Conservation (phyloP, 2,797 vertebrate species). For the Betta splendens region DNA sequence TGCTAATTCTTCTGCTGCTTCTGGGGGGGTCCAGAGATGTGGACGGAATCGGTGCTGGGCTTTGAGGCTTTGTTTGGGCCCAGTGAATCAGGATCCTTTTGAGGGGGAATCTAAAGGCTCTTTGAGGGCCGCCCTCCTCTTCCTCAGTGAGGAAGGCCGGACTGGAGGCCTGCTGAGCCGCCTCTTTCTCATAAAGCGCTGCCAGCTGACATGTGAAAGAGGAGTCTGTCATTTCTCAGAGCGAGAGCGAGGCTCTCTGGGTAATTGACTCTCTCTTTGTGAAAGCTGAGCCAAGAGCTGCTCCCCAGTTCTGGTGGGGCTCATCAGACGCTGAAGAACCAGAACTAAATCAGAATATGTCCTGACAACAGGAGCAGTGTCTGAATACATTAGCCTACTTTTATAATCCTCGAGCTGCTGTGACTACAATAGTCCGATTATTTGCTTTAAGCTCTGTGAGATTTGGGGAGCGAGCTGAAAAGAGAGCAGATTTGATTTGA, state of each 20-base stretch:
- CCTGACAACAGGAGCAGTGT: not conserved
- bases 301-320: conserved; percentile 4
- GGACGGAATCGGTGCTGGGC: conserved; percentile 72
- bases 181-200: conserved; percentile 74
- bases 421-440: conserved; percentile 58
- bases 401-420: conserved; percentile 49
- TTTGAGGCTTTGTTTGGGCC: conserved; percentile 77
- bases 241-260: conserved; percentile 60
- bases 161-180: conserved; percentile 71
- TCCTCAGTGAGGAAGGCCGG: conserved; percentile 61
- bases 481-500: conserved; percentile 31
- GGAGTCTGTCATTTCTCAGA: conserved; percentile 64
- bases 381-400: conserved; percentile 73
- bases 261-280: conserved; percentile 55
- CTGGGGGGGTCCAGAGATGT: conserved; percentile 59
- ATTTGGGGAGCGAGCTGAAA: conserved; percentile 8
- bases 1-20: conserved; percentile 79
- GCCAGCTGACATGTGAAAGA: conserved; percentile 76
- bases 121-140: conserved; percentile 61
- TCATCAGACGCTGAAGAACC: not conserved
- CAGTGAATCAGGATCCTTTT: conserved; percentile 82
- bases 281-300: conserved; percentile 4
- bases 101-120: conserved; percentile 68
- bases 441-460: conserved; percentile 25
- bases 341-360: not conserved